A percentile compares a stretch with the other conserved stretches of the same genome.
These are phyloP conservation scores for Drosophila sturtevanti DNA, from an alignment of 1,140 invertebrate genomes.

Conservation along the genomic window DNA sequence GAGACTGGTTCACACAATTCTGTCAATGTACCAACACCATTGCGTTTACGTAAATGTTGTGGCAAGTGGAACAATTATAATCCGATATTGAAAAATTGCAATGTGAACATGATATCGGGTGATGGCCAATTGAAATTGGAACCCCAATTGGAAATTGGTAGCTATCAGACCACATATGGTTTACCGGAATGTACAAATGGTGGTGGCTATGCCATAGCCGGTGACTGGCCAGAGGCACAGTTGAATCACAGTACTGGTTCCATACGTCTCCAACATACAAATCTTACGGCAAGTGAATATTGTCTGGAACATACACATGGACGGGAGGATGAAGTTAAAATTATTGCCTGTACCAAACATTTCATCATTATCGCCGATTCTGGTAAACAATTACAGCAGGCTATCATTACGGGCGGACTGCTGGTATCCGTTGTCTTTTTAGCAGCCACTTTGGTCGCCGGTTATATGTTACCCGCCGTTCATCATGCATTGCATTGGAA, in stretches of 20 bases:
- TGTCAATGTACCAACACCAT: constrained; percentile 11
- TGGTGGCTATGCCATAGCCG: constrained; percentile 83
- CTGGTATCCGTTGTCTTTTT: constrained; percentile 90
- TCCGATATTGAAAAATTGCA: constrained; percentile 83
- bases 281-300: constrained; percentile 53
- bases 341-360: constrained; percentile 87
- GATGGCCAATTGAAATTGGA: constrained; percentile 37
- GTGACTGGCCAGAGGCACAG: constrained; percentile 80
- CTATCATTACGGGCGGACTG: constrained; percentile 89
- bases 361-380: constrained; percentile 58
- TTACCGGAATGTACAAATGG: constrained; percentile 83
- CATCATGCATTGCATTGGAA: constrained; percentile 93
- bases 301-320: constrained; percentile 74
- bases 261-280: constrained; percentile 53
- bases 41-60: constrained; percentile 85
- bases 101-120: constrained; percentile 6
- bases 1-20: constrained; percentile 32
- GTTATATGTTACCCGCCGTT: constrained; percentile 89
- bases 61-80: constrained; percentile 85
- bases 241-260: constrained; percentile 46
- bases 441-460: constrained; percentile 89
- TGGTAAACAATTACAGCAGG: constrained; percentile 85
- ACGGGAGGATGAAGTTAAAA: constrained; percentile 82
- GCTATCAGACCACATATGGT: constrained; percentile 68
- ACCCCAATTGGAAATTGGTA: constrained; percentile 38